Percentiles rank a stretch among this genome's conserved stretches.
Evolutionary conservation across 1,140 invertebrate species (phyloP).

Genomic region (Drosophila parvula): DNA sequence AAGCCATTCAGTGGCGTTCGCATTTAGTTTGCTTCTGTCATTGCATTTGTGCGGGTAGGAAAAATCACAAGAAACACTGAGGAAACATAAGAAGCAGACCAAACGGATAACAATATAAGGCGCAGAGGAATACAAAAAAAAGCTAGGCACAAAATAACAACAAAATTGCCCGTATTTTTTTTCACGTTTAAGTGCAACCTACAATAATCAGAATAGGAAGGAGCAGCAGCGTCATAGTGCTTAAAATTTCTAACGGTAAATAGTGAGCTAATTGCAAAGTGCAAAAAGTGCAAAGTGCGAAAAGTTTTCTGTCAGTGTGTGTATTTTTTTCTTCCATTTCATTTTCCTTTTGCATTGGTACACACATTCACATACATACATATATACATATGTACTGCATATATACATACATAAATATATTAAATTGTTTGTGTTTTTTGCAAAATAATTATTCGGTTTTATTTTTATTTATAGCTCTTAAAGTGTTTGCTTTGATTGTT

Average conservation of each 20-base stretch:
- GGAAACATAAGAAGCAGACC: constrained; percentile 38
- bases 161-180: constrained; percentile 33
- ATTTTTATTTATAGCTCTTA: constrained; percentile 11
- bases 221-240: constrained; percentile 21
- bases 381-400: neutral
- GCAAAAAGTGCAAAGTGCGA: constrained; percentile 43
- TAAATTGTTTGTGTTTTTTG: constrained; percentile 11
- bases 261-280: constrained; percentile 53
- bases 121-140: constrained; percentile 6
- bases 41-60: constrained; percentile 74
- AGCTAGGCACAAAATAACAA: constrained; percentile 26
- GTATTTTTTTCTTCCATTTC: constrained; percentile 19
- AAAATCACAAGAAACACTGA: constrained; percentile 30
- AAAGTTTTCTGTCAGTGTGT: constrained; percentile 32
- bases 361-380: neutral
- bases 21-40: constrained; percentile 79
- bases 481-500: constrained; percentile 6
- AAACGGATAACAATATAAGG: constrained; percentile 27
- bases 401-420: neutral
- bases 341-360: constrained; percentile 11
- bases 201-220: constrained; percentile 9
- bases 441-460: constrained; percentile 7
- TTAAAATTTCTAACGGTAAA: constrained; percentile 68
- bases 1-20: constrained; percentile 63
- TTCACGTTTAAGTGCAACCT: constrained; percentile 36